Evolutionary conservation across 2,888 invertebrate species (phyloP), one percentile per base, ranked within the genome.

Genomic region (Tromatobia lineatoria): DNA sequence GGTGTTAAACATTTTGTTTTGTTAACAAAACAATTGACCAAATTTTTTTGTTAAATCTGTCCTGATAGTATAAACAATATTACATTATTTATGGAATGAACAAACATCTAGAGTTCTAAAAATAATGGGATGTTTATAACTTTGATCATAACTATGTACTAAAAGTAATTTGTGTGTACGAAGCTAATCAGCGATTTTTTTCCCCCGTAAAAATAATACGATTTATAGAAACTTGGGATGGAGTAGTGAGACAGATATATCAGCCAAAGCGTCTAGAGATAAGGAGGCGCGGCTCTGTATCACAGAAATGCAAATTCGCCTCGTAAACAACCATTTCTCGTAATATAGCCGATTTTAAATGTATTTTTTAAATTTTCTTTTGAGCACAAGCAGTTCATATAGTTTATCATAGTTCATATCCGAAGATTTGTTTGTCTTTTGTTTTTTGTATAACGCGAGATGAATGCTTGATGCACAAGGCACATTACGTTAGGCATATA

Each of bases 301-400:
- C 85, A 86, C 86, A 86, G 85, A 82, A 80, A 85, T 84, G 83
- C 83, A 80, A 80, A 80, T 70, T 80, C 42, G 52, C 66, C 79
- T 64, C 42, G 11, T 64, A 64, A 64, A 38, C 64, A 64, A 64
- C 20, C 38, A 38, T 64, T 64, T 38, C 34, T 64, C 42, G 64
- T 18, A 20, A 38, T 38, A 64, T 64, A 64, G 18, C 38, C 42
- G 38, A 10, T 38, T 64, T 38, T 18, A 11, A 34, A 18, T 45
- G 25, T 25, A 45, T 59, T 57, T 77, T 18, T 29, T 47, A 69
- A 25, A 69, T 73, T 67, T 57, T 70, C 45, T 59, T 15, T 82
- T 82, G 78, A 78, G 77, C 82, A 78, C 73, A 78, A 82, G 82
- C 82, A 73, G 82, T 78, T 78, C 52, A 74, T 74, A 67, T 70